Base-by-base conservation (phyloP, 2,113 vertebrate species). In the Coregonus clupeaformis region DNA sequence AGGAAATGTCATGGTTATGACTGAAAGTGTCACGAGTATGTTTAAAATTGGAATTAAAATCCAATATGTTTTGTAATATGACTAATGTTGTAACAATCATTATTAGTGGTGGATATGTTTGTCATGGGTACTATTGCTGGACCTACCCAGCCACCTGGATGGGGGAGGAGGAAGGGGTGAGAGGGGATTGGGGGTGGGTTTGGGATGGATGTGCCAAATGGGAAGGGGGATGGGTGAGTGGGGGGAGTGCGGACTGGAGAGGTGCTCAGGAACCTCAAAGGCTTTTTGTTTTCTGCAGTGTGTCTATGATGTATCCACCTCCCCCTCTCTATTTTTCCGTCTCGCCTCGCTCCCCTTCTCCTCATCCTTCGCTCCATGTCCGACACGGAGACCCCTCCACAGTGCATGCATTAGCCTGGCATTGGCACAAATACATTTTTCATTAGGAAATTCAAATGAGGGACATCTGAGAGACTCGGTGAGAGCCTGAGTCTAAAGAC, bases 381-480 rank as follows among this genome's bases (percentile, higher is more conserved):
- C 66, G 47, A 71, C 79, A 71, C 49, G 62, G 72, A 55, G 72
- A 16, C 79, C 18, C 72, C 32, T 72, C 71, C 73, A 47, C 83
- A 60, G 49, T 16, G 71, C 86, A 84, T 90, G 85, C 83, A 91
- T 90, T 87, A 88, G 86, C 83, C 81, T 84, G 69, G 79, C 75
- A 89, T 91, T 91, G 90, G 87, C 88, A 89, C 85, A 84, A 88
- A 91, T 91, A 57, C 75, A 5, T 85, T 88, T 89, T 13, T 86
- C 86, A 86, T 85, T 55, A 70, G 81, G 79, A 87, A 87, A 93
- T 93, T 87, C 81, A 89, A 93, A 91, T 90, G 74, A 88, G 88
- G 77, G 52, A 87, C 80, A 88, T 89, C 85, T 87, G 84, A 89
- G 82, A 81, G 80, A 83, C 84, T 88, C 83, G 86, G 84, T 89